Percentiles rank a stretch among this genome's conserved stretches.
phyloP scores from a whole-genome alignment of 2,113 vertebrate genomes.

The Chroicocephalus ridibundus region DNA sequence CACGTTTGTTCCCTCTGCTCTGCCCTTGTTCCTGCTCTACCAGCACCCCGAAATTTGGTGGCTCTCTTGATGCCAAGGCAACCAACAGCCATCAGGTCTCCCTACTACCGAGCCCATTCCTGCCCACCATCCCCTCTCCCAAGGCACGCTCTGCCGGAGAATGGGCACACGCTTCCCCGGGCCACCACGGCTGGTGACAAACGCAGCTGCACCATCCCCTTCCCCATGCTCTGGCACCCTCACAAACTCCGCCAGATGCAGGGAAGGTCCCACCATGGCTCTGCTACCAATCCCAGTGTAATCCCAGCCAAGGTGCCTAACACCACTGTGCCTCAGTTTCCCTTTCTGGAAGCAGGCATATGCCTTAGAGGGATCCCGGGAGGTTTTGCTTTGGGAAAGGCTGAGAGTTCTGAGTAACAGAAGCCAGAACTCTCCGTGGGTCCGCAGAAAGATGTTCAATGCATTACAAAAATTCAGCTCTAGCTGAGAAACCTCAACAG shows the following conservation, averaged over 20 bases:
- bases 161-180: neutral
- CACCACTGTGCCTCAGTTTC: neutral
- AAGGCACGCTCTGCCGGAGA: neutral
- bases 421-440: neutral
- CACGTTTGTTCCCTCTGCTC: neutral
- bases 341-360: neutral
- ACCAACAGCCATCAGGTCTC: neutral
- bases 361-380: neutral
- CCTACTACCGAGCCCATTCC: neutral
- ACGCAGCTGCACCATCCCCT: neutral
- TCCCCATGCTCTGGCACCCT: fast-evolving
- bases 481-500: neutral
- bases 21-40: neutral
- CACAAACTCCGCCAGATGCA: neutral
- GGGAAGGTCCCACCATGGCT: neutral
- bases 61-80: neutral
- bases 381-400: neutral
- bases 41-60: neutral
- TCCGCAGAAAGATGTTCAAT: neutral
- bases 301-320: neutral
- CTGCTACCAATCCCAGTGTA: neutral
- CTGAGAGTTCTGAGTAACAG: neutral
- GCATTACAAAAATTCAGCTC: neutral
- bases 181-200: neutral
- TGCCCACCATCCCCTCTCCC: neutral